Base-by-base conservation (phyloP, 2,113 vertebrate genomes). In the Urocolius indicus region DNA sequence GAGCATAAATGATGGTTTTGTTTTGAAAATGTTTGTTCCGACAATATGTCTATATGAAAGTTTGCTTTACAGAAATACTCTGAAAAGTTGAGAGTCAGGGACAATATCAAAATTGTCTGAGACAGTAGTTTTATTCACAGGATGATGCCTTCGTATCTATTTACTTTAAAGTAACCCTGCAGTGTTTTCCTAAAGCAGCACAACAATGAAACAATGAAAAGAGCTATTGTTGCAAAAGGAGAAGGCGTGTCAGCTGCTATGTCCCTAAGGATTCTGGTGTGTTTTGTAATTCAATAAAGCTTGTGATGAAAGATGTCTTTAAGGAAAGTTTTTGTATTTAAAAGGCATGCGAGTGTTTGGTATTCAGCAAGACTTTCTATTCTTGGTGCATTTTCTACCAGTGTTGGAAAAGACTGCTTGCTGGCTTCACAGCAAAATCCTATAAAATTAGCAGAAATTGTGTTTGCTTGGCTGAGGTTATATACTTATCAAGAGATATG, bases 401-500 rank as follows among this genome's bases (percentile, higher is more conserved):
- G 0, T 30, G 16, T 11, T 68, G 54, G 29, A 30, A 66, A 80
- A 71, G 55, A 27, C 36, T 73, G 26, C 17, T 58, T 0, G 0
- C 19, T 89, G 62, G 19, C 38, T 85, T 88, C 21, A 8, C 36
- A 77, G 57, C 32, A 55, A 54, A 74, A 41, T 67, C 15, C 38
- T 85, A 13, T 63, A 32, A 74, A 77, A 71, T 51, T n/a, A 77
- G 52, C 24, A 83, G 54, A 57, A 90, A 27, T 18, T 41, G 7
- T n/a, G 19, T 51, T 22, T 69, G 11, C 34, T 87, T 91, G 9
- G 24, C 51, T 88, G 48, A 59, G 43, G 57, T 75, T n/a, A 55
- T 54, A 13, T 18, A 49, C 16, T 1, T 71, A 65, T 30, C 9
- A 17, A 85, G 9, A 23, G n/a, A 11, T 30, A 4, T 29, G 10